phyloP scores from a whole-genome alignment of 1,140 invertebrate species.

The Anastatus disparis region DNA sequence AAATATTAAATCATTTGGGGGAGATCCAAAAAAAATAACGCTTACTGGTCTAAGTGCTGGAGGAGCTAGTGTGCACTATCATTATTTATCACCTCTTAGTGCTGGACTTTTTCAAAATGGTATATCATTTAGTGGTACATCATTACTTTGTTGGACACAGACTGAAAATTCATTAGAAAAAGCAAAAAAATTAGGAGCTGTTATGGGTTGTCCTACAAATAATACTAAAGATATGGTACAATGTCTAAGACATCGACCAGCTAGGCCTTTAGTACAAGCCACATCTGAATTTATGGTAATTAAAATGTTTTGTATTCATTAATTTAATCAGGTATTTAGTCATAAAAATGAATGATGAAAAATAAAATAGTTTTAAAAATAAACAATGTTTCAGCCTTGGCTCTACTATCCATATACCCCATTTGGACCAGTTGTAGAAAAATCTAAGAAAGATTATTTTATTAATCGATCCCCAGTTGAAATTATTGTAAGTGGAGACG shows the following conservation, averaged over 20 bases:
- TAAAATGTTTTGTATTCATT: neutral
- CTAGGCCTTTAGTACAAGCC: constrained; percentile 65
- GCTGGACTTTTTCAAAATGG: constrained; percentile 67
- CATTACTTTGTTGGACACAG: constrained; percentile 77
- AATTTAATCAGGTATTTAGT: no score
- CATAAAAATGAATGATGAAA: neutral
- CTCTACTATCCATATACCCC: constrained; percentile 72
- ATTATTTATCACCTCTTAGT: constrained; percentile 68
- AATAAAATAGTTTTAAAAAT: constrained; percentile 23
- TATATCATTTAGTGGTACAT: constrained; percentile 83
- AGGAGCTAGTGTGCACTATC: constrained; percentile 70
- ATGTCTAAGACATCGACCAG: constrained; percentile 75
- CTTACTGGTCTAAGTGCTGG: constrained; percentile 68
- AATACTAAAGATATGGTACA: constrained; percentile 72
- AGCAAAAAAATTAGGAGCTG: constrained; percentile 72
- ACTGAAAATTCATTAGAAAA: constrained; percentile 75
- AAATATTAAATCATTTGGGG: constrained; percentile 68
- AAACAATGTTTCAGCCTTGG: constrained; percentile 59
- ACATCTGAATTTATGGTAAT: constrained; percentile 64
- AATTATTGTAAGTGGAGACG: constrained; percentile 65
- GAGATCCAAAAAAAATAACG: constrained; percentile 67
- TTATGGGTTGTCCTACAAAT: constrained; percentile 76
- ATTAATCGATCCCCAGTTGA: constrained; percentile 69
- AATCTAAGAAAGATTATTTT: constrained; percentile 66
- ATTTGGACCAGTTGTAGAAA: constrained; percentile 72